Base-by-base conservation (phyloP, 2,888 invertebrate genomes). In the Oxytorus armatus region DNA sequence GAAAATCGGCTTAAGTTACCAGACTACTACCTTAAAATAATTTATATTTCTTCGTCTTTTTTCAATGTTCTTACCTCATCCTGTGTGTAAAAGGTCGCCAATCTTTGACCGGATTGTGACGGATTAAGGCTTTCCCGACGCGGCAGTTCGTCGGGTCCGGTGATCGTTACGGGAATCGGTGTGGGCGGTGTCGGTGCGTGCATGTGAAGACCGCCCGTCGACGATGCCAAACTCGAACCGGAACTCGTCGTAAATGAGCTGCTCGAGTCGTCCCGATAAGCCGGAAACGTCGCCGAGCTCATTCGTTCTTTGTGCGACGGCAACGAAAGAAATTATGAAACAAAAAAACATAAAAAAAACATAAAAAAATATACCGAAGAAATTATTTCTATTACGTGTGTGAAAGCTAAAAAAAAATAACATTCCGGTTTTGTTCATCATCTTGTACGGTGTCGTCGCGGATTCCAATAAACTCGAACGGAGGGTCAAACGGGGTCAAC, bases 201-300 rank as follows among this genome's bases (percentile, higher is more conserved):
- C 77, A 94, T 94, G 84, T 93, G 93, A 63, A 91, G 77, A 39
- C 91, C 89, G 44, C 89, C 89, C 25, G 86, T 86, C 33, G 90
- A 90, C 16, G 91, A 90, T 49, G 88, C 89, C 80, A 88, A 84
- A 82, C 90, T 89, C 70, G 90, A 89, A 65, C 88, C 88, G 75
- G 93, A 88, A 85, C 89, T 90, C 87, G 77, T 90, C 84, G 95
- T 95, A 63, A 95, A 93, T 53, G 95, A 95, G 85, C 94, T 95
- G 68, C 95, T 90, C 3, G 95, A 95, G 85, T 94, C 95, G 85
- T 95, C 94, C 18, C 92, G 89, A 79, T 92, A 89, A 36, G 91
- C 90, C 21, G 92, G 92, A 80, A 93, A 93, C 8, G 91, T 88
- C 18, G 86, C 91, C 82, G 83, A 90, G 82, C 91, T 91, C 79